Evolutionary conservation across 2,113 vertebrate genomes (phyloP).

Genomic region (Pithys albifrons): DNA sequence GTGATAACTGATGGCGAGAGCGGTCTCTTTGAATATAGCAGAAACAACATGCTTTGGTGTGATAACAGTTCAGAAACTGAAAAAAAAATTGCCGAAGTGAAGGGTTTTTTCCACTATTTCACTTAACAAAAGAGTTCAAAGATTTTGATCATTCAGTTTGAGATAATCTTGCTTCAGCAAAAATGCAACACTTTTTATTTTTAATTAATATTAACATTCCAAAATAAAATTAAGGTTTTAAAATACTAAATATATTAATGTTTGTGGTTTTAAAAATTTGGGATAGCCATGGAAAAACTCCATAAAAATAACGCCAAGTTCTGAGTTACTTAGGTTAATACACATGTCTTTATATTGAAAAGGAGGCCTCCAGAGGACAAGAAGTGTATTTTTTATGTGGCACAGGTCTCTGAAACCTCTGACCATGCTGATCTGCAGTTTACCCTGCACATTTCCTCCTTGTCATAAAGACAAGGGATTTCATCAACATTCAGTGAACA

Average conservation of each 20-base stretch:
- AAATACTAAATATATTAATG: background rate
- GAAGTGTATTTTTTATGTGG: background rate
- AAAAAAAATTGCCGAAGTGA: background rate
- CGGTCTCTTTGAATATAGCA: background rate
- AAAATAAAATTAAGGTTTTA: background rate
- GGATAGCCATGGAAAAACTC: background rate
- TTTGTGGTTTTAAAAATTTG: background rate
- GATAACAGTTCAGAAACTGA: background rate
- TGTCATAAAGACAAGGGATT: background rate
- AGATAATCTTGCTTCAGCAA: background rate
- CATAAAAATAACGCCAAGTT: background rate
- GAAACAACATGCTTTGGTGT: background rate
- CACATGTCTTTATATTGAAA: background rate
- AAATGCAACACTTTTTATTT: background rate
- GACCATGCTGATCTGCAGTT: background rate
- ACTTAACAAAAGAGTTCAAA: background rate
- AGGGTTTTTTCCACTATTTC: background rate
- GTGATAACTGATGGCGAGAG: background rate
- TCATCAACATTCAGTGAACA: rapidly evolving
- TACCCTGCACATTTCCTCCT: background rate
- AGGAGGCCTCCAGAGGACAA: background rate
- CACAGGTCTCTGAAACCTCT: background rate
- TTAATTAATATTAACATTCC: background rate
- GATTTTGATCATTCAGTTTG: background rate
- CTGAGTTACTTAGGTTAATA: background rate